Conservation (phyloP, 2,113 vertebrate genomes). For the Ranitomeya variabilis region DNA sequence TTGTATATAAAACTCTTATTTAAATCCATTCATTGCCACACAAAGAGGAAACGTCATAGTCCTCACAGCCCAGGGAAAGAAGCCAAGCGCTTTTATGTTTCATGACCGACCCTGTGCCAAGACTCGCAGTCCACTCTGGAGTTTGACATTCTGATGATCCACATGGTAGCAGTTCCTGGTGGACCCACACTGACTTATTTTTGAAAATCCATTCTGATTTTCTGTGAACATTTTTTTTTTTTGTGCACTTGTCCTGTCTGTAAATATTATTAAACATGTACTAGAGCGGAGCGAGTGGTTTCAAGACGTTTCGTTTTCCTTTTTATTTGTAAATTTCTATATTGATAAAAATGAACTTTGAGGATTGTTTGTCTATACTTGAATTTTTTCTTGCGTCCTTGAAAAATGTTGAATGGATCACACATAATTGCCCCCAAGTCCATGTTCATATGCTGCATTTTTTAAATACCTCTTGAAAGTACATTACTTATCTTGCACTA, state of each 20-base stretch:
- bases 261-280: conserved; percentile 43
- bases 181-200: not conserved
- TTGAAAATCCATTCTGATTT: not conserved
- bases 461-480: no score
- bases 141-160: not conserved
- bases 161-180: not conserved
- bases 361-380: not conserved
- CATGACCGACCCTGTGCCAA: conserved; percentile 22
- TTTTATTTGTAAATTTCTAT: conserved; percentile 36
- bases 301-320: conserved; percentile 6
- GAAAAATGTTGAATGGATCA: not conserved
- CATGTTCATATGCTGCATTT: no score
- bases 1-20: conserved; percentile 32
- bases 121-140: conserved; percentile 17
- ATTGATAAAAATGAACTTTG: conserved; percentile 39
- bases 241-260: conserved; percentile 17
- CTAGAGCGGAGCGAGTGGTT: conserved; percentile 7
- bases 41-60: not conserved
- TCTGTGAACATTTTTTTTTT: conserved; percentile 35
- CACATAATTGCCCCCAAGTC: no score
- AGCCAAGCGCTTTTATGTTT: not conserved
- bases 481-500: no score
- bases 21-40: not conserved
- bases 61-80: not conserved
- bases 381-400: not conserved